Conservation (phyloP, 2,113 vertebrate species). For the Prietella phreatophila region DNA sequence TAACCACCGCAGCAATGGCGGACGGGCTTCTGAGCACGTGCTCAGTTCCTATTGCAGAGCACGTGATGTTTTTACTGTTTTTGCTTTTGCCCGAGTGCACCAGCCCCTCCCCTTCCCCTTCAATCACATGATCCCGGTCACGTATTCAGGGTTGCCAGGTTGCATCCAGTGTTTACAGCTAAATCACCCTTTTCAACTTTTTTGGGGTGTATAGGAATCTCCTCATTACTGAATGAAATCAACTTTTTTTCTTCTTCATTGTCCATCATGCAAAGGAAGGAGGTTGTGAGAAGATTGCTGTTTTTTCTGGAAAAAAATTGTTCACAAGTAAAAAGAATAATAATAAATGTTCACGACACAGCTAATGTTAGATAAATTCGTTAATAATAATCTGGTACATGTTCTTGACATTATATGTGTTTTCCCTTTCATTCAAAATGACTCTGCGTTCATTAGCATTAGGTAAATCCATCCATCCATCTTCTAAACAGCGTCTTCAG, state of each 20-base stretch:
- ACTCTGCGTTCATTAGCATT: not conserved
- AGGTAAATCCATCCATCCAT: no score
- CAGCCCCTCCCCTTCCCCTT: no score
- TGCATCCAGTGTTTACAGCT: not conserved
- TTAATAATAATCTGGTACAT: not conserved
- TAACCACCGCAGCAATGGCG: not conserved
- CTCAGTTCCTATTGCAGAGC: not conserved
- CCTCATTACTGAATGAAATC: not conserved
- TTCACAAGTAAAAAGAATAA: not conserved
- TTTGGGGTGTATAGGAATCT: not conserved
- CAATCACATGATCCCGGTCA: conserved; percentile 21
- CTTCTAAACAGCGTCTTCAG: no score
- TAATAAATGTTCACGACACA: not conserved
- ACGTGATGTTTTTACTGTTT: conserved; percentile 23
- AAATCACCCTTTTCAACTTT: no score
- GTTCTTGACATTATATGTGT: not conserved
- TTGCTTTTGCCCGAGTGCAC: not conserved
- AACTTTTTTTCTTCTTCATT: not conserved
- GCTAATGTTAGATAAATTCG: not conserved
- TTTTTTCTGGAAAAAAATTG: no score
- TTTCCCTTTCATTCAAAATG: not conserved
- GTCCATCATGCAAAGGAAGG: not conserved
- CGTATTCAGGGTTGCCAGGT: conserved; percentile 21
- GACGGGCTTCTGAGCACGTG: not conserved
- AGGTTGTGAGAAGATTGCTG: not conserved